These are phyloP conservation scores for Notolabrus celidotus DNA, from an alignment of 2,797 vertebrate species.

Conservation along the genomic window DNA sequence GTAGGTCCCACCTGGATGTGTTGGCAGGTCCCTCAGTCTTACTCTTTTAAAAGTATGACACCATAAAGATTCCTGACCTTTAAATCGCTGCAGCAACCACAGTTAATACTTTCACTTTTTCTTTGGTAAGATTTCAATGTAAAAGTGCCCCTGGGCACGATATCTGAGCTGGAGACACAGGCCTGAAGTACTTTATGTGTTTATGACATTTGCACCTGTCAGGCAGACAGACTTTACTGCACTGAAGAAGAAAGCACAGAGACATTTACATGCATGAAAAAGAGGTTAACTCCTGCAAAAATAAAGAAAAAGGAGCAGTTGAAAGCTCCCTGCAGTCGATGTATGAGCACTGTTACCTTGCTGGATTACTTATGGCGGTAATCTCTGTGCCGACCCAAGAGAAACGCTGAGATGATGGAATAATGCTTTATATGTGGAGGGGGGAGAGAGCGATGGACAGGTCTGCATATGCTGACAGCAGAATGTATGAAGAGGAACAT, in stretches of 20 bases:
- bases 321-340: slow-evolving; percentile 19
- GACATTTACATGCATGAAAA: slow-evolving; percentile 62
- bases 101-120: slow-evolving; percentile 2
- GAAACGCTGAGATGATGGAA: slow-evolving; percentile 52
- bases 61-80: not conserved
- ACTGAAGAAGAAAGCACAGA: slow-evolving; percentile 34
- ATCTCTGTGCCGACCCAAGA: slow-evolving; percentile 46
- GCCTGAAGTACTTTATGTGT: slow-evolving; percentile 12
- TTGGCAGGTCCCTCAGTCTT: not conserved
- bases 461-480: slow-evolving; percentile 43
- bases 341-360: slow-evolving; percentile 14
- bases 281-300: slow-evolving; percentile 23
- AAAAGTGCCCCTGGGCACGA: slow-evolving; percentile 4
- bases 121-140: slow-evolving; percentile 8
- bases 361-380: slow-evolving; percentile 56
- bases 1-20: too few relatives aligned
- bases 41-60: not conserved
- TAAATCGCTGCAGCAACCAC: not conserved
- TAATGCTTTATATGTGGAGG: slow-evolving; percentile 50
- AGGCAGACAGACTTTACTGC: slow-evolving; percentile 38
- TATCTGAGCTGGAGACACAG: slow-evolving; percentile 16
- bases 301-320: slow-evolving; percentile 2
- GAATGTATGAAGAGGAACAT: slow-evolving; percentile 49
- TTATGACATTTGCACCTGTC: slow-evolving; percentile 45
- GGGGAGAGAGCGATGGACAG: slow-evolving; percentile 30